Evolutionary conservation across 2,113 vertebrate genomes (phyloP).

Genomic region (Channa maculata): DNA sequence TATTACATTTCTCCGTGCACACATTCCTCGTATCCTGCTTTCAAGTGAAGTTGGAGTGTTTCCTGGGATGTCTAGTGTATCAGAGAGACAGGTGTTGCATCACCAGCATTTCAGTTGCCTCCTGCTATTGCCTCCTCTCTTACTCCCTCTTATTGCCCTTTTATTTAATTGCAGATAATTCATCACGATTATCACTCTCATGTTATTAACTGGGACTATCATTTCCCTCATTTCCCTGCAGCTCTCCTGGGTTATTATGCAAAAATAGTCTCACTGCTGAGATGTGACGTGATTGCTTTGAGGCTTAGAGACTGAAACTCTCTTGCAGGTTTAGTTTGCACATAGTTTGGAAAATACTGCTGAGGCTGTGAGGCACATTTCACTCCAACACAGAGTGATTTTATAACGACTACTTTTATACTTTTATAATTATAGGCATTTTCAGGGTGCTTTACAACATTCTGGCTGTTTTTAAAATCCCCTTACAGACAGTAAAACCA

Average conservation of each 20-base stretch:
- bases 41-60: slow-evolving; percentile 28
- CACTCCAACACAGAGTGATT: too few relatives aligned
- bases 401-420: too few relatives aligned
- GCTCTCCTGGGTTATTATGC: slow-evolving; percentile 1
- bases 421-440: too few relatives aligned
- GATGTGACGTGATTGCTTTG: neutral
- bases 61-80: neutral
- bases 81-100: slow-evolving; percentile 11
- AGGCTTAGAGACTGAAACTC: too few relatives aligned
- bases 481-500: too few relatives aligned
- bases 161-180: slow-evolving; percentile 3
- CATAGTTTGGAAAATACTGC: too few relatives aligned
- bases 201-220: slow-evolving; percentile 3
- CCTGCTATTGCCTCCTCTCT: too few relatives aligned
- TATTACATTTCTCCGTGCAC: slow-evolving; percentile 29
- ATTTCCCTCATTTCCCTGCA: neutral
- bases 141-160: neutral
- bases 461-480: too few relatives aligned
- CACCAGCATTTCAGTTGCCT: neutral
- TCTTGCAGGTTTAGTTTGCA: too few relatives aligned
- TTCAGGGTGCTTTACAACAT: too few relatives aligned
- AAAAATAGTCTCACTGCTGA: neutral
- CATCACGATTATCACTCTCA: neutral
- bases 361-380: too few relatives aligned
- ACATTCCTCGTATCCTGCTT: slow-evolving; percentile 28